These are phyloP conservation scores for Styela clava DNA, from an alignment of 23 tunicate genomes.

Conservation along the genomic window DNA sequence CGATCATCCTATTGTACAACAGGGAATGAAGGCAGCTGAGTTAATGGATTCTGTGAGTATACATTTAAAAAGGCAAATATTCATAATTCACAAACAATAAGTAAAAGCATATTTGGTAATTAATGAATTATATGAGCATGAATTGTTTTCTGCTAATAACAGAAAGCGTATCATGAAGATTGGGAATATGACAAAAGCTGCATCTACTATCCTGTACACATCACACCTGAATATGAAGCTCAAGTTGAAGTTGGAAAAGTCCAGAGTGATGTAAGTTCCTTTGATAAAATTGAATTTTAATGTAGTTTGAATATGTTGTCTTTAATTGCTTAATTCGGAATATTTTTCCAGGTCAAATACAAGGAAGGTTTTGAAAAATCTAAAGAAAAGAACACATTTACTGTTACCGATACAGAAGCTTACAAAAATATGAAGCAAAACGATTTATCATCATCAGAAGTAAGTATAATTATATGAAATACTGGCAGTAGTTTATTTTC, in stretches of 20 bases:
- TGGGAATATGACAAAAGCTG: conserved; percentile 80
- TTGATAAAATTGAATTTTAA: background rate
- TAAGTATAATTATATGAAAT: conserved; percentile 22
- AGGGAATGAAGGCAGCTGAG: conserved; percentile 49
- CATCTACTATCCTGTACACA: conserved; percentile 87
- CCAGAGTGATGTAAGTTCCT: conserved; percentile 69
- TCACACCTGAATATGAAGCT: conserved; percentile 81
- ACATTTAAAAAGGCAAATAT: too few species aligned
- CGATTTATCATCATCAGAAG: conserved; percentile 48
- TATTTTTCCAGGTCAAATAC: conserved; percentile 41
- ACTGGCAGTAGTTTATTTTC: too few species aligned
- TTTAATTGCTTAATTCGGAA: too few species aligned
- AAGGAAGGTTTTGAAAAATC: conserved; percentile 38
- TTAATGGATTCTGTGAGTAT: conserved; percentile 39
- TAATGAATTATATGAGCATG: background rate
- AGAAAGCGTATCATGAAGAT: conserved; percentile 91
- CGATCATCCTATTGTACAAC: conserved; percentile 70
- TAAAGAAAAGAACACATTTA: conserved; percentile 53
- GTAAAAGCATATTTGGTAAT: conserved; percentile 14
- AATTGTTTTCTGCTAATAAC: too few species aligned
- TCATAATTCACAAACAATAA: background rate
- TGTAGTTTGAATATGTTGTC: too few species aligned
- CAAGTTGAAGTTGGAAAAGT: conserved; percentile 73
- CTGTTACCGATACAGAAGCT: conserved; percentile 53
- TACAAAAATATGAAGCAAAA: conserved; percentile 43